Percentiles rank a stretch among this genome's conserved stretches.
Conservation (phyloP, 2,113 vertebrate genomes). For the Gambusia affinis region DNA sequence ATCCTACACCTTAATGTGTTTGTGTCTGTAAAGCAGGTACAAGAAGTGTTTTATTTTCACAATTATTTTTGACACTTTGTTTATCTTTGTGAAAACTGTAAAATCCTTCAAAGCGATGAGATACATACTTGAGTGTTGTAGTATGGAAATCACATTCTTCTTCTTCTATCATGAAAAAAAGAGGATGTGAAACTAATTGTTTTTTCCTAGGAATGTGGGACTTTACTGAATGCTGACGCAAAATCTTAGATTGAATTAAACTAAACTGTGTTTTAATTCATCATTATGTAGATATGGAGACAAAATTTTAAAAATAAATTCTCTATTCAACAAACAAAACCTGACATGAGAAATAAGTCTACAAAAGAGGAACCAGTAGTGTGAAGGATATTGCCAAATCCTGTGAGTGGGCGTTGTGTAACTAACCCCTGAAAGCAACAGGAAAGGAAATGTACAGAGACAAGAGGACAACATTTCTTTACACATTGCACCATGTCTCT, state of each 20-base stretch:
- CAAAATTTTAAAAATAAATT: neutral
- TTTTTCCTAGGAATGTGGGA: slow-evolving; percentile 31
- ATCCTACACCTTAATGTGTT: slow-evolving; percentile 5
- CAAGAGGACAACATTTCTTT: slow-evolving; percentile 17
- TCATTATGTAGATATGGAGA: neutral
- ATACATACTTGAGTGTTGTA: neutral
- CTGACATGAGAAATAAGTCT: slow-evolving; percentile 15
- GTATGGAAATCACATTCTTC: slow-evolving; percentile 7
- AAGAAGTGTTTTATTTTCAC: neutral
- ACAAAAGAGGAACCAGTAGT: slow-evolving; percentile 57
- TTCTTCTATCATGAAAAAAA: slow-evolving; percentile 35
- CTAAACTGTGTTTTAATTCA: neutral
- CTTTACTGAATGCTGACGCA: slow-evolving; percentile 43
- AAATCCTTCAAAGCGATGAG: neutral
- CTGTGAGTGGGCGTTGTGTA: slow-evolving; percentile 57
- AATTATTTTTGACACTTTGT: neutral
- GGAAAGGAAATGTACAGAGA: slow-evolving; percentile 60
- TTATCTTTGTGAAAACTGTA: neutral
- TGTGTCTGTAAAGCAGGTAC: neutral
- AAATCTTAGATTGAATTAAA: neutral
- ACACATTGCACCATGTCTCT: slow-evolving; percentile 16
- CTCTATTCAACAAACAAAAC: neutral
- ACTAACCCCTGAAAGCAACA: slow-evolving; percentile 55
- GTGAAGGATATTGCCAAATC: slow-evolving; percentile 70
- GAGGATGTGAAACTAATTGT: slow-evolving; percentile 61